A percentile compares a stretch with the other conserved stretches of the same genome.
Conservation (phyloP, 2,797 vertebrate genomes). For the Melanotaenia parkinsoni region DNA sequence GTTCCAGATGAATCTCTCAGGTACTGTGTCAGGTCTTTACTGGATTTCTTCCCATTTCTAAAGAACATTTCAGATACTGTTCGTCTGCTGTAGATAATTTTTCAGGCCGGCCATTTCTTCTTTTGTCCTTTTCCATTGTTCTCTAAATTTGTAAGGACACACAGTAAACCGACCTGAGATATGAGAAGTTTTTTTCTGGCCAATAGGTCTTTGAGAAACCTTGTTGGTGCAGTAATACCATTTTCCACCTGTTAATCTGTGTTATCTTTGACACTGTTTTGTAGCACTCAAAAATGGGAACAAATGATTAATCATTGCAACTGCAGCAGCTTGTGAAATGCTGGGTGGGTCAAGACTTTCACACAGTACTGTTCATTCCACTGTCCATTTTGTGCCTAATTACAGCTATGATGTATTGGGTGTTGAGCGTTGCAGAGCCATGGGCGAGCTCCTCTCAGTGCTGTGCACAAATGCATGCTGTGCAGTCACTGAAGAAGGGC, state of each 20-base stretch:
- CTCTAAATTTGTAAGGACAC: not conserved
- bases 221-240: not conserved
- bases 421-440: slow-evolving; percentile 12
- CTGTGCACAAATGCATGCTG: slow-evolving; percentile 4
- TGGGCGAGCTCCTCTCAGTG: not conserved
- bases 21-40: not conserved
- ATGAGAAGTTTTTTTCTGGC: not conserved
- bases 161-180: not conserved
- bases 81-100: not conserved
- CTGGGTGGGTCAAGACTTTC: not conserved
- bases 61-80: not conserved
- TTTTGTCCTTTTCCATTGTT: not conserved
- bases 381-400: not conserved
- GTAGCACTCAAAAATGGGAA: not conserved
- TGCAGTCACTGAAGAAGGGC: slow-evolving; percentile 13
- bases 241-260: not conserved
- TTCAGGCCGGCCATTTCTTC: not conserved
- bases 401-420: slow-evolving; percentile 1
- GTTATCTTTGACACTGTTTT: not conserved
- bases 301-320: not conserved
- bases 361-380: not conserved
- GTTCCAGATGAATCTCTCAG: not conserved
- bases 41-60: not conserved
- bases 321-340: not conserved
- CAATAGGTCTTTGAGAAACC: not conserved